phyloP scores from a whole-genome alignment of 2,113 vertebrate species.

The Platanista minor region DNA sequence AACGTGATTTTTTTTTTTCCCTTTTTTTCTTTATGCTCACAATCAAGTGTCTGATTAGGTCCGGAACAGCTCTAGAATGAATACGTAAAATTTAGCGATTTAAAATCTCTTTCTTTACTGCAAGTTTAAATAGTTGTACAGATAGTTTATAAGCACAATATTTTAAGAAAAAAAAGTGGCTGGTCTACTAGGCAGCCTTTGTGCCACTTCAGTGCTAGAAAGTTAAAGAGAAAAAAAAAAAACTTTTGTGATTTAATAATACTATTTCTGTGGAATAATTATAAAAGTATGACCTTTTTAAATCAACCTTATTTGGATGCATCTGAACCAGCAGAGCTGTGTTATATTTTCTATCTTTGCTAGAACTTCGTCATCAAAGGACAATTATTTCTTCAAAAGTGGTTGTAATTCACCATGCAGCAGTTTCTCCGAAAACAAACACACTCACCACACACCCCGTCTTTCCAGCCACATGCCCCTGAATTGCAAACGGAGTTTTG shows the following conservation, averaged over 20 bases:
- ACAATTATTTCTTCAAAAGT: constrained; percentile 89
- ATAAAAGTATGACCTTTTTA: constrained; percentile 87
- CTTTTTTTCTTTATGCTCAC: constrained; percentile 77
- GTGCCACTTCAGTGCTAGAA: constrained; percentile 85
- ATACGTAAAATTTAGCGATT: constrained; percentile 83
- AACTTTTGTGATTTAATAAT: constrained; percentile 84
- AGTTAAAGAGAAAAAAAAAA: constrained; percentile 75
- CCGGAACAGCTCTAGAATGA: constrained; percentile 84
- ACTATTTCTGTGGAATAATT: constrained; percentile 90
- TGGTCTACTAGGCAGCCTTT: constrained; percentile 85
- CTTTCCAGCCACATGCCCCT: constrained; percentile 64
- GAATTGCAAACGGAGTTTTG: constrained; percentile 69
- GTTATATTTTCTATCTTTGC: constrained; percentile 97
- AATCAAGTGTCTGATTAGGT: constrained; percentile 82
- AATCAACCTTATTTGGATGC: constrained; percentile 86
- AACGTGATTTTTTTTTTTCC: constrained; percentile 42
- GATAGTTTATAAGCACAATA: constrained; percentile 93
- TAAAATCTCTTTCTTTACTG: constrained; percentile 85
- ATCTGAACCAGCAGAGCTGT: constrained; percentile 95
- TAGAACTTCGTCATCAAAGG: constrained; percentile 90
- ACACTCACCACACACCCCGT: not conserved
- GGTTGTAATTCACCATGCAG: constrained; percentile 85
- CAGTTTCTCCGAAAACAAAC: constrained; percentile 68
- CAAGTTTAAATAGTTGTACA: constrained; percentile 90
- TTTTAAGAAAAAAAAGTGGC: constrained; percentile 88